Evolutionary conservation across 2,888 invertebrate species (phyloP), one percentile per base, ranked within the genome.

Genomic region (Hanleya hanleyi): DNA sequence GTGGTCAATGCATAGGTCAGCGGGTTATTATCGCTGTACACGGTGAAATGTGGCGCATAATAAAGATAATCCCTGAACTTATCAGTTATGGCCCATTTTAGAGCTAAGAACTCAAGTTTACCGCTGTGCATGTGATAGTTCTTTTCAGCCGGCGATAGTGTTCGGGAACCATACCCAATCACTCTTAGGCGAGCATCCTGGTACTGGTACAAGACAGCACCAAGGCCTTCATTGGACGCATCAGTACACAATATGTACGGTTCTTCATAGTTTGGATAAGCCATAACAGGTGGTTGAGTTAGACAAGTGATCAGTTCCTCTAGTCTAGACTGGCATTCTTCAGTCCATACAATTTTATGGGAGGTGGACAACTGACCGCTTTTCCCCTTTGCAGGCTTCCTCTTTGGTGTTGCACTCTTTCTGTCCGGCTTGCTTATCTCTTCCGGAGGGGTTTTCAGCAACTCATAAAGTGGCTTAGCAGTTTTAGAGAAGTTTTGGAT

Each of bases 191-290:
- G 33, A 9, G 18, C 49, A 57, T 71, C 72, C n/a, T 73, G 69
- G 4, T 62, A 36, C 37, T 79, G 75, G 67, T 77, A 78, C 36
- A 78, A 37, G 7, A 77, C 73, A 35, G 73, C 75, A 36, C 75
- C 78, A 1, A 77, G 61, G 12, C 75, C 73, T n/a, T 51, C 22
- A 15, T 33, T 18, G 51, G 62, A 50, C 0, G 71, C 71, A 62
- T 78, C 78, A 7, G 67, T 72, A 49, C 73, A 66, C 3, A 79
- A 26, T 5, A 68, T 65, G 41, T 71, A 80, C 32, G 78, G 70
- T 3, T 61, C 49, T 15, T 26, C 32, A 37, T 37, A 70, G 62
- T 77, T 70, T 18, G 76, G 64, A 49, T 62, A 76, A 15, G 68
- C 68, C 15, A 79, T 71, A 18, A 77, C 47, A 12, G 79, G 72